Evolutionary conservation across 2,113 vertebrate species (phyloP).

Genomic region (Sorex fumeus): DNA sequence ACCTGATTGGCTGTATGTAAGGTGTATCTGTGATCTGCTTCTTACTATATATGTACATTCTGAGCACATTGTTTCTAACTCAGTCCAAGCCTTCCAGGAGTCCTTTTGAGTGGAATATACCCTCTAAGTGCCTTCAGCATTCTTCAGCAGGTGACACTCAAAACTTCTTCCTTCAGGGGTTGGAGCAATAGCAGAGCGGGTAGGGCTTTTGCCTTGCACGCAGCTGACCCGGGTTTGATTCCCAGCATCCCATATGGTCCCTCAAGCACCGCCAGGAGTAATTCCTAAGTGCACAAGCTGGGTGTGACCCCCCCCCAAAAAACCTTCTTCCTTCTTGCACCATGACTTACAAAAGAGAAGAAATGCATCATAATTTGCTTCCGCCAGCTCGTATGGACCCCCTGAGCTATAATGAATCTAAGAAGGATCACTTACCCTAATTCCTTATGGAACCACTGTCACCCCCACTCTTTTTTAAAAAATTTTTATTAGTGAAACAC

Average conservation of each 20-base stretch:
- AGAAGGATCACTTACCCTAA: conserved; percentile 8
- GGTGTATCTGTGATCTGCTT: too few relatives aligned
- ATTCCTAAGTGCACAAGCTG: too few relatives aligned
- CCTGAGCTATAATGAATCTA: conserved; percentile 10
- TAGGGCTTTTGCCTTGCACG: too few relatives aligned
- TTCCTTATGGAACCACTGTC: neutral
- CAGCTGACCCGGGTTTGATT: too few relatives aligned
- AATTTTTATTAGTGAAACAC: too few relatives aligned
- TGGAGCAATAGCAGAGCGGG: too few relatives aligned
- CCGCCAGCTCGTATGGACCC: neutral
- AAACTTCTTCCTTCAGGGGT: neutral
- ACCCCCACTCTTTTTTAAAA: conserved; percentile 16
- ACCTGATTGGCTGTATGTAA: too few relatives aligned
- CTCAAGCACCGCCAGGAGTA: too few relatives aligned
- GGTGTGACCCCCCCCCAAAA: too few relatives aligned
- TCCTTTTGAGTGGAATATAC: conserved; percentile 11
- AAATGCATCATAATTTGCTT: neutral
- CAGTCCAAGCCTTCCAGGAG: conserved; percentile 12
- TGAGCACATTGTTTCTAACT: conserved; percentile 36
- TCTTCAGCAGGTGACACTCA: neutral
- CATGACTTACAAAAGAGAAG: neutral
- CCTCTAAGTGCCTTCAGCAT: neutral
- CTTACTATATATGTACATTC: neutral
- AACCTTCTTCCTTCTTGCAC: neutral
- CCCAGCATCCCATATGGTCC: too few relatives aligned